These are phyloP conservation scores for Lycorma delicatula DNA, from an alignment of 1,140 invertebrate genomes.

Conservation along the genomic window DNA sequence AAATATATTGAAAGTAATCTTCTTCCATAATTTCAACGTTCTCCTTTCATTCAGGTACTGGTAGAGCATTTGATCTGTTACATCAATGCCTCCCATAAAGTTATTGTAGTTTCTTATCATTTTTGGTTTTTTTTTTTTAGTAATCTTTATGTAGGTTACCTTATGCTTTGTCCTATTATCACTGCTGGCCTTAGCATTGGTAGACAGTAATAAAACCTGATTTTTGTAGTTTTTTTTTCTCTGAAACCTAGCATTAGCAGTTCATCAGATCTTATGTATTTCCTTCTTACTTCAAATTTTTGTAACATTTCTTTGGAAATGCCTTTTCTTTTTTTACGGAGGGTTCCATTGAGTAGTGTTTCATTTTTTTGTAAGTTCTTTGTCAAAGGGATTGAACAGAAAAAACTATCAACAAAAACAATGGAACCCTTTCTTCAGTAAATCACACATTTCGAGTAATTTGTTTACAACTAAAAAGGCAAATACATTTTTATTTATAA, in stretches of 20 bases:
- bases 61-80: slow-evolving; percentile 21
- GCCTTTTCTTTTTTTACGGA: slow-evolving; percentile 19
- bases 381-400: slow-evolving; percentile 17
- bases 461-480: background rate
- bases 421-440: slow-evolving; percentile 7
- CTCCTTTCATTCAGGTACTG: slow-evolving; percentile 29
- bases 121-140: slow-evolving; percentile 13
- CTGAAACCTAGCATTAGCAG: slow-evolving; percentile 16
- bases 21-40: slow-evolving; percentile 29
- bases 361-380: slow-evolving; percentile 13
- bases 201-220: slow-evolving; percentile 18
- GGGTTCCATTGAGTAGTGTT: slow-evolving; percentile 17
- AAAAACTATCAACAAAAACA: slow-evolving; percentile 15
- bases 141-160: background rate
- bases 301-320: slow-evolving; percentile 11
- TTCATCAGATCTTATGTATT: slow-evolving; percentile 16
- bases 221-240: slow-evolving; percentile 20
- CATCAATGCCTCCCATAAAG: slow-evolving; percentile 21
- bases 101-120: slow-evolving; percentile 16
- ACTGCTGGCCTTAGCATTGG: slow-evolving; percentile 12
- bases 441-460: background rate
- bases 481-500: background rate
- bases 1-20: slow-evolving; percentile 27
- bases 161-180: slow-evolving; percentile 12
- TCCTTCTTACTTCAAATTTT: slow-evolving; percentile 17